Conservation (phyloP, 2,888 invertebrate species). For the Spatulosminthurus flaviceps region DNA sequence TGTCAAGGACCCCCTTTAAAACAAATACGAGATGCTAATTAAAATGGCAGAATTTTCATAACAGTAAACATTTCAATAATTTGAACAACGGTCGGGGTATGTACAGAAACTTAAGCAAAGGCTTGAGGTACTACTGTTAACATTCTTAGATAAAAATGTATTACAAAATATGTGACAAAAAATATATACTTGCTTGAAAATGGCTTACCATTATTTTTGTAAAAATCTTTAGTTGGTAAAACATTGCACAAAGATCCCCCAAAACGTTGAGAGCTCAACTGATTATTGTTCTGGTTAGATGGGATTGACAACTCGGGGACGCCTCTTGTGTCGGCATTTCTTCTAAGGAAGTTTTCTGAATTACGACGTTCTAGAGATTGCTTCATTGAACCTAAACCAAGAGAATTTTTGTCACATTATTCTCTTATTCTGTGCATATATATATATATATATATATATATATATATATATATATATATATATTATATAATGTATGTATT, state of each 20-base stretch:
- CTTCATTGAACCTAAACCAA: constrained; percentile 42
- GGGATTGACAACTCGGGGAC: constrained; percentile 30
- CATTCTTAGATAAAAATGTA: neutral
- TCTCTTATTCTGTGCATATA: too few species aligned
- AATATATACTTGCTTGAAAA: neutral
- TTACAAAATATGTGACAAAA: neutral
- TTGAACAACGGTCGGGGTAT: neutral
- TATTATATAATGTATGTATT: too few species aligned
- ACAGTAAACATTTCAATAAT: neutral
- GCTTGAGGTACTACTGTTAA: neutral
- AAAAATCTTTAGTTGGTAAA: constrained; percentile 37
- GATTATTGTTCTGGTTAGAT: constrained; percentile 30
- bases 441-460: too few species aligned
- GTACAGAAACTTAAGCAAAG: neutral
- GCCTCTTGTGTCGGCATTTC: constrained; percentile 24
- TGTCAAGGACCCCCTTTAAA: neutral
- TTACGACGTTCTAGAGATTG: constrained; percentile 43
- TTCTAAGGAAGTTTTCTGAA: constrained; percentile 39
- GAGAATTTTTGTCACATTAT: too few species aligned
- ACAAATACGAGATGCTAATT: neutral
- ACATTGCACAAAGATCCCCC: constrained; percentile 44
- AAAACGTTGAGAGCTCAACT: constrained; percentile 36
- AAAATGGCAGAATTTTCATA: neutral
- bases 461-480: too few species aligned
- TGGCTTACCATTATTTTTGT: constrained; percentile 32